These are phyloP conservation scores for Temnopleurus reevesii DNA, from an alignment of 53 echinoderm and acorn worm species.

Conservation along the genomic window DNA sequence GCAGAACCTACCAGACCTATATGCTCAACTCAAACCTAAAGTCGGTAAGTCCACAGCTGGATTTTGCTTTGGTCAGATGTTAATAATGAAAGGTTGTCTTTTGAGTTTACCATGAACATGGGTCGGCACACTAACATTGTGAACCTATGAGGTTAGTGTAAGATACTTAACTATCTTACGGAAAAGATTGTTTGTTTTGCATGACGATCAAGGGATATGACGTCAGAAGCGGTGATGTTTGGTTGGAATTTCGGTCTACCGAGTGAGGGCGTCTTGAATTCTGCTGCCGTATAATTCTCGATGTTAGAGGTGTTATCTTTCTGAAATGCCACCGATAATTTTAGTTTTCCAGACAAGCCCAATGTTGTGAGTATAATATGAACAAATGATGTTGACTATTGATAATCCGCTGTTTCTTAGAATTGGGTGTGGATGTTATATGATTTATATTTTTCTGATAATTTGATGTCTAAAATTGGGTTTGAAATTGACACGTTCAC, in stretches of 20 bases:
- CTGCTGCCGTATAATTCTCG: neutral
- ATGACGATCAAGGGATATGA: neutral
- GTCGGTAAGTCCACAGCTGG: constrained; percentile 64
- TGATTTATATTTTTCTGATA: too few relatives aligned
- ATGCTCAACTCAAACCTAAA: constrained; percentile 73
- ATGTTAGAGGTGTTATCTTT: too few relatives aligned
- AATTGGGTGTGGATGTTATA: too few relatives aligned
- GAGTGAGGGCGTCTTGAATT: neutral
- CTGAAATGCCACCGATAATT: too few relatives aligned
- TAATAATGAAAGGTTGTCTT: too few relatives aligned
- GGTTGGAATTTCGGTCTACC: neutral
- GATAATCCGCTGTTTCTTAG: too few relatives aligned
- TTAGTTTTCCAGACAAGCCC: neutral
- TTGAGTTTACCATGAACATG: too few relatives aligned
- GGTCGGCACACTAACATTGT: too few relatives aligned
- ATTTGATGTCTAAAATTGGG: neutral
- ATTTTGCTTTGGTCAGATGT: too few relatives aligned
- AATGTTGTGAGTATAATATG: neutral
- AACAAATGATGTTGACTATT: neutral
- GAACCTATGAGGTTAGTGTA: neutral
- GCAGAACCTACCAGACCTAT: constrained; percentile 68
- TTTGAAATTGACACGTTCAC: neutral
- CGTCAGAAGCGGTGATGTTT: neutral
- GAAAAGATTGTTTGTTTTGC: neutral
- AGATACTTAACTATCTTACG: too few relatives aligned